Percentiles rank a stretch among this genome's conserved stretches.
These are phyloP conservation scores for Sula dactylatra DNA, from an alignment of 2,113 vertebrate genomes.

Conservation along the genomic window DNA sequence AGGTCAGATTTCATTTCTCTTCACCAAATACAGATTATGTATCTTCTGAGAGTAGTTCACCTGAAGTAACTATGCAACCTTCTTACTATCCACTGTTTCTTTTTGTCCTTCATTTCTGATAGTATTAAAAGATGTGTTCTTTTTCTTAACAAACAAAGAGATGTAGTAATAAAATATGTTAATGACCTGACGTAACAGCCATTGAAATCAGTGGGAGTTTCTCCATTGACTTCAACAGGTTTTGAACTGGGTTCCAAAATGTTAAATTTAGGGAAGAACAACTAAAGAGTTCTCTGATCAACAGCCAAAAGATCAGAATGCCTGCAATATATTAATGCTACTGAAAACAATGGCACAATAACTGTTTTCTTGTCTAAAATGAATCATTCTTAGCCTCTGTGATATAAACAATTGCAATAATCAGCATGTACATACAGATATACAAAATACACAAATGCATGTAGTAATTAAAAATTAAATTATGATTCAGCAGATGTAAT, in stretches of 20 bases:
- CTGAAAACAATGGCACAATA: not conserved
- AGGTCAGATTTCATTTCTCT: not conserved
- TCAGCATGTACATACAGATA: not conserved
- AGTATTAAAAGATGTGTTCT: not conserved
- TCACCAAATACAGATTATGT: not conserved
- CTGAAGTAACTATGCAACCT: not conserved
- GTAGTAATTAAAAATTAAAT: conserved; percentile 55
- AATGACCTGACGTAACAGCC: not conserved
- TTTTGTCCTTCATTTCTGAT: not conserved
- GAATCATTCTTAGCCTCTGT: not conserved
- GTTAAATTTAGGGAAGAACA: not conserved
- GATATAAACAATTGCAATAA: not conserved
- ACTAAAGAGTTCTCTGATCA: not conserved
- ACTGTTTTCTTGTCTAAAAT: not conserved
- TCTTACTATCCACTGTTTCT: not conserved
- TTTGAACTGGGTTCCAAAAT: not conserved
- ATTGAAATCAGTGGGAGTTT: not conserved
- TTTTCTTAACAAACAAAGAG: not conserved
- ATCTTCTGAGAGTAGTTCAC: not conserved
- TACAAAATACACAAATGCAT: conserved; percentile 18
- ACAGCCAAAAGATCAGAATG: not conserved
- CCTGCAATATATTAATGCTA: not conserved
- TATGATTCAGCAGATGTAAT: conserved; percentile 48
- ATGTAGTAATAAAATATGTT: not conserved
- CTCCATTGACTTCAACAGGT: not conserved